Percentiles rank a stretch among this genome's conserved stretches.
phyloP scores from a whole-genome alignment of 2,888 invertebrate species.

The Pomacea canaliculata region DNA sequence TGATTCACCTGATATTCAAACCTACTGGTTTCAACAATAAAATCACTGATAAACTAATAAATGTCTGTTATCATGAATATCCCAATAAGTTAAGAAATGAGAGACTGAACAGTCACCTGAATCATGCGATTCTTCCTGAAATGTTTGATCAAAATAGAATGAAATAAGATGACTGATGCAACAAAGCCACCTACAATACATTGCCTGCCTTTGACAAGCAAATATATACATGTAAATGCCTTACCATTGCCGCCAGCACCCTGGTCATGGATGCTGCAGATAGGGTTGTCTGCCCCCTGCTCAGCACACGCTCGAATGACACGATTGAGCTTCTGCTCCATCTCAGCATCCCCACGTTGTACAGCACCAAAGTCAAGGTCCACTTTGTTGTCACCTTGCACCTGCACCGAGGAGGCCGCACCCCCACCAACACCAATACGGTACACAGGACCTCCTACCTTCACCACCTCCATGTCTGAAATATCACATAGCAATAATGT shows the following conservation, averaged over 20 bases:
- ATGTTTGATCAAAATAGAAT: too few species aligned
- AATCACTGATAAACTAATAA: too few species aligned
- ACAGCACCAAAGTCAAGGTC: conserved; percentile 95
- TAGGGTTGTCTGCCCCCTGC: conserved; percentile 82
- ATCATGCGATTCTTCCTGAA: too few species aligned
- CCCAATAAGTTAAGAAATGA: too few species aligned
- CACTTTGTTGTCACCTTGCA: conserved; percentile 88
- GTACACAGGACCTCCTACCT: conserved; percentile 97
- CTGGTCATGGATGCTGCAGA: conserved; percentile 96
- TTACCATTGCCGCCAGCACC: conserved; percentile 90
- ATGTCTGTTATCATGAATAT: too few species aligned
- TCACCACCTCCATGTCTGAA: conserved; percentile 88
- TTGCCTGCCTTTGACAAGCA: too few species aligned
- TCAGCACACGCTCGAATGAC: conserved; percentile 94
- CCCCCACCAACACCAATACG: conserved; percentile 98
- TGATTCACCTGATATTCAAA: too few species aligned
- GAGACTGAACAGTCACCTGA: too few species aligned
- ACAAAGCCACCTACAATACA: too few species aligned
- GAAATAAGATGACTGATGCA: too few species aligned
- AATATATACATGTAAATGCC: conserved; percentile 1
- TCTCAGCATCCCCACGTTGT: conserved; percentile 96
- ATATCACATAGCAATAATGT: not conserved
- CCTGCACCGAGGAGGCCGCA: conserved; percentile 95
- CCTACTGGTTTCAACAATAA: too few species aligned
- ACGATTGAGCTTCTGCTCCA: conserved; percentile 97